These are phyloP conservation scores for Ctenosaura bakeri DNA, from an alignment of 2,797 vertebrate genomes.

Conservation along the genomic window DNA sequence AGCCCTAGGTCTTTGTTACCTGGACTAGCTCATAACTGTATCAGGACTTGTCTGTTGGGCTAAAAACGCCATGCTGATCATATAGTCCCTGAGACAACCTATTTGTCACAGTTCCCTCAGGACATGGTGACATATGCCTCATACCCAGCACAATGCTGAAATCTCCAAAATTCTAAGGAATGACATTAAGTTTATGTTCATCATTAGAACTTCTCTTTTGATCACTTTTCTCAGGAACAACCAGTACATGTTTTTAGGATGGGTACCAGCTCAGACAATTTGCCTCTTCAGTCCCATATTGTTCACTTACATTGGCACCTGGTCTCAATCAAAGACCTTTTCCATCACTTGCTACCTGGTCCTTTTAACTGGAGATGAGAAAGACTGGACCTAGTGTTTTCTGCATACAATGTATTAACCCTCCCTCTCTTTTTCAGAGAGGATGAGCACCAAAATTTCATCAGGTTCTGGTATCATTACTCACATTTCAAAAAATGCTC, in stretches of 20 bases:
- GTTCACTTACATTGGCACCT: neutral
- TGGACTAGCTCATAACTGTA: neutral
- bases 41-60: neutral
- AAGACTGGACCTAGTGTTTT: neutral
- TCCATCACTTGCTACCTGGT: neutral
- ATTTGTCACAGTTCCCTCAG: neutral
- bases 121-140: neutral
- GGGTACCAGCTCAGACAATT: too few relatives aligned
- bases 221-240: too few relatives aligned
- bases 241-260: too few relatives aligned
- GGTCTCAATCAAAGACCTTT: neutral
- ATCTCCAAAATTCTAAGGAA: too few relatives aligned
- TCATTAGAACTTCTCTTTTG: too few relatives aligned
- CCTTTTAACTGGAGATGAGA: neutral
- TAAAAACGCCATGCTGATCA: neutral
- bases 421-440: neutral
- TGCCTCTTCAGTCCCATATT: too few relatives aligned
- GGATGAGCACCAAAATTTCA: neutral
- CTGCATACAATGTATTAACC: neutral
- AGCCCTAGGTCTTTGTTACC: too few relatives aligned
- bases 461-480: neutral
- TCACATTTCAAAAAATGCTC: neutral
- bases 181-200: neutral
- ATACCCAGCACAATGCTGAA: neutral
- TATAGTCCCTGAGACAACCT: neutral